A percentile compares a stretch with the other conserved stretches of the same genome.
Evolutionary conservation across 92 coral and sea anemone genomes (phyloP).

Genomic region (Pocillopora meandrina): DNA sequence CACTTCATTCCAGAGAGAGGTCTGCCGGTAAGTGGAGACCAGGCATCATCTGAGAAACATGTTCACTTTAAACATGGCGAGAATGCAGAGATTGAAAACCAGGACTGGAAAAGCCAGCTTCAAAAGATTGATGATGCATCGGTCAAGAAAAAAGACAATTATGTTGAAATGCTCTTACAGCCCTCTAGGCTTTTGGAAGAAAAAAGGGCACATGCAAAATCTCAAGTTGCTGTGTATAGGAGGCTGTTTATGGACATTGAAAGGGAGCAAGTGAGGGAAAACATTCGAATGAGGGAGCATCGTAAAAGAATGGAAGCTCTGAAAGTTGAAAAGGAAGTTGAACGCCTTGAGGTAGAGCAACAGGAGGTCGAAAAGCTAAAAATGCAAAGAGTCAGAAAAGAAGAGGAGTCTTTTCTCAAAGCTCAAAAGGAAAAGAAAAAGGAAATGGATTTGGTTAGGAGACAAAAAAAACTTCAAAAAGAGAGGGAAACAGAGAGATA

Average conservation of each 20-base stretch:
- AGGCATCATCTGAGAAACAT: not conserved
- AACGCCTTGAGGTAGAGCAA: slow-evolving; percentile 75
- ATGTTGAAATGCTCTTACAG: slow-evolving; percentile 63
- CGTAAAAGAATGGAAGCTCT: slow-evolving; percentile 91
- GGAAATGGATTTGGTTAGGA: slow-evolving; percentile 32
- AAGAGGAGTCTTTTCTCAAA: slow-evolving; percentile 28
- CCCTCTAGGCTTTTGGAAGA: slow-evolving; percentile 87
- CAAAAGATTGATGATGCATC: not conserved
- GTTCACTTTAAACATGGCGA: slow-evolving; percentile 22
- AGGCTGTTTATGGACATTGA: slow-evolving; percentile 95
- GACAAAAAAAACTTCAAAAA: slow-evolving; percentile 62
- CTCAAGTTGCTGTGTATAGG: slow-evolving; percentile 94
- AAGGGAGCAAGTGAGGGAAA: slow-evolving; percentile 95
- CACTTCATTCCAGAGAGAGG: not conserved
- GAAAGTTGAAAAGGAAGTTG: slow-evolving; percentile 90
- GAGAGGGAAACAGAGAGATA: slow-evolving; percentile 83
- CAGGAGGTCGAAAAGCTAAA: slow-evolving; percentile 50
- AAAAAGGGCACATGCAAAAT: slow-evolving; percentile 61
- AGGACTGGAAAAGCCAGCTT: slow-evolving; percentile 16
- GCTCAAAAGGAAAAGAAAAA: slow-evolving; percentile 27
- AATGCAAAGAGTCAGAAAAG: slow-evolving; percentile 32
- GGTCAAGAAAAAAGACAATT: slow-evolving; percentile 6
- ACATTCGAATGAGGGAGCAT: slow-evolving; percentile 94
- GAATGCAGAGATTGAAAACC: not conserved
- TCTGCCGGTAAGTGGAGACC: not conserved